Conservation (phyloP, 2,888 invertebrate genomes). For the Dynastes maya region DNA sequence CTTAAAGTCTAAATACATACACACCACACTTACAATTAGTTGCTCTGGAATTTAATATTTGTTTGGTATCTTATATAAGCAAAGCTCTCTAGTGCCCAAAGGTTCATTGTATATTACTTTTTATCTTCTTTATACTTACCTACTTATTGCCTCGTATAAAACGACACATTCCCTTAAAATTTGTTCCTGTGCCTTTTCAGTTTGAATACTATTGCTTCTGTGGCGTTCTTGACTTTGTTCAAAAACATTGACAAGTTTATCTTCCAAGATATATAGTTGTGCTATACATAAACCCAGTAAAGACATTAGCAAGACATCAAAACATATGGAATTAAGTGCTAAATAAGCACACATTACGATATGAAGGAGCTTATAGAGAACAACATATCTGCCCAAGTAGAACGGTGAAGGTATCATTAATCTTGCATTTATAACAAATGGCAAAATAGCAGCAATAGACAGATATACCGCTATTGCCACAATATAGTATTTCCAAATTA, state of each 20-base stretch:
- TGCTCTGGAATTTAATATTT: too few species aligned
- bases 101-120: too few species aligned
- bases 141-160: not conserved
- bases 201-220: too few species aligned
- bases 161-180: not conserved
- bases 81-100: too few species aligned
- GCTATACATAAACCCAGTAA: slow-evolving; percentile 10
- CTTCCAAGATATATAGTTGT: slow-evolving; percentile 10
- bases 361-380: slow-evolving; percentile 34
- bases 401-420: slow-evolving; percentile 22
- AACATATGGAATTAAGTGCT: slow-evolving; percentile 19
- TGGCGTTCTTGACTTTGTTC: not conserved
- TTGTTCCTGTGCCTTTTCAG: too few species aligned
- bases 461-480: not conserved
- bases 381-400: not conserved
- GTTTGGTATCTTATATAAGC: too few species aligned
- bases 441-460: slow-evolving; percentile 16
- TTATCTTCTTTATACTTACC: not conserved
- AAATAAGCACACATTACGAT: slow-evolving; percentile 3
- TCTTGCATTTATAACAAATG: not conserved
- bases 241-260: not conserved
- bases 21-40: too few species aligned
- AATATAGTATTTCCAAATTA: slow-evolving; percentile 6
- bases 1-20: too few species aligned
- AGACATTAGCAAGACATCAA: slow-evolving; percentile 15